A percentile compares a stretch with the other conserved stretches of the same genome.
These are phyloP conservation scores for Ecliptopera silaceata DNA, from an alignment of 2,888 invertebrate genomes.

Conservation along the genomic window DNA sequence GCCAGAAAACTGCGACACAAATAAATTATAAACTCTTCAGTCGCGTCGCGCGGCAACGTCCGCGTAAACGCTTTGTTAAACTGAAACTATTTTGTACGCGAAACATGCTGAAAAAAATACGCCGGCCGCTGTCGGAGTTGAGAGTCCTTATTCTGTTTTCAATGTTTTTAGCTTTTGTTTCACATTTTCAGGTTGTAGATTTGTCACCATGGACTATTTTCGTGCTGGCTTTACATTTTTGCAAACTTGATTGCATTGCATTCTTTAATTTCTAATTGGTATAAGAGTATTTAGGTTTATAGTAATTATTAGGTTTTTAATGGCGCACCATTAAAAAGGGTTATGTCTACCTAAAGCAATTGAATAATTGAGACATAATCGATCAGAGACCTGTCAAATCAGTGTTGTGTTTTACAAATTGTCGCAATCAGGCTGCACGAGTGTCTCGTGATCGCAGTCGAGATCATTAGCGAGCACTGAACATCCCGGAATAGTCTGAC, in stretches of 20 bases:
- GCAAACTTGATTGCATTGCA: neutral
- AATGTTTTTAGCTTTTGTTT: conserved; percentile 18
- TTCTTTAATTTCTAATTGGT: neutral
- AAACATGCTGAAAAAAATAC: conserved; percentile 34
- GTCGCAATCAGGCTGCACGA: conserved; percentile 65
- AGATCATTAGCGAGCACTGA: conserved; percentile 79
- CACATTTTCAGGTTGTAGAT: conserved; percentile 7
- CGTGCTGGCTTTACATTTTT: neutral
- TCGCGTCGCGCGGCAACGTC: conserved; percentile 48
- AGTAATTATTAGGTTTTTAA: too few species aligned
- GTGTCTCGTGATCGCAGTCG: conserved; percentile 57
- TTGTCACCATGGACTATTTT: neutral
- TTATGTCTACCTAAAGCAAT: too few species aligned
- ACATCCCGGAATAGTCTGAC: conserved; percentile 80
- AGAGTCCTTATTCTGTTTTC: conserved; percentile 21
- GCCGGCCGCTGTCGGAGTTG: conserved; percentile 13
- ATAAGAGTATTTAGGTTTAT: neutral
- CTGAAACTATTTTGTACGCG: conserved; percentile 48
- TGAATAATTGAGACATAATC: neutral
- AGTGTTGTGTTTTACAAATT: conserved; percentile 59
- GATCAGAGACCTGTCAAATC: conserved; percentile 32
- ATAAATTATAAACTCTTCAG: conserved; percentile 81
- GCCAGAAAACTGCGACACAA: conserved; percentile 81
- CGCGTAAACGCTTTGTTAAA: conserved; percentile 61
- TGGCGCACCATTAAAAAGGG: too few species aligned